phyloP scores from a whole-genome alignment of 2,888 invertebrate genomes.

The Aporophyla nigra region DNA sequence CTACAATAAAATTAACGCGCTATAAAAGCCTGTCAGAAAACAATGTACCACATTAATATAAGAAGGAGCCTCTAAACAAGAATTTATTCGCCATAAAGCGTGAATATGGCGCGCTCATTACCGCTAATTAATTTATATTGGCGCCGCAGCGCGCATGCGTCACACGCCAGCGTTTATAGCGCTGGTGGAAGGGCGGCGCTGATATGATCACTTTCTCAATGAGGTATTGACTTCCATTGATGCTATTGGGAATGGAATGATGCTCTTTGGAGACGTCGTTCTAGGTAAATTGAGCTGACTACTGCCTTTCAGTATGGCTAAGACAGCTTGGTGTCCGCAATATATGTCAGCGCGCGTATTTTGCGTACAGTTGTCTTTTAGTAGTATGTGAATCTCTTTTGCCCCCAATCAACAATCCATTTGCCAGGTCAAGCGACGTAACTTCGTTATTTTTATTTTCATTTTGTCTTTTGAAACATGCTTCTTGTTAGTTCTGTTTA shows the following conservation, averaged over 20 bases:
- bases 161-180: neutral
- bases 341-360: neutral
- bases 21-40: constrained; percentile 54
- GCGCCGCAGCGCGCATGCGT: constrained; percentile 56
- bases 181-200: neutral
- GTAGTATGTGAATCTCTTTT: neutral
- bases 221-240: constrained; percentile 24
- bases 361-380: neutral
- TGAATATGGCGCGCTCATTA: constrained; percentile 60
- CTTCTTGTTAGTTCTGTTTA: too few species aligned
- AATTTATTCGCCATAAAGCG: constrained; percentile 61
- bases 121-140: constrained; percentile 67
- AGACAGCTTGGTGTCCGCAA: too few species aligned
- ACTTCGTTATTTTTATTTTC: neutral
- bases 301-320: neutral
- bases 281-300: neutral
- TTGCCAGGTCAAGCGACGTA: neutral
- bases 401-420: neutral
- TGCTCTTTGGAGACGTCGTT: neutral
- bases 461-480: neutral
- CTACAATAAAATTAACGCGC: constrained; percentile 50
- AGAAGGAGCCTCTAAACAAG: constrained; percentile 45
- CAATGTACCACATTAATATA: constrained; percentile 51
- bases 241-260: neutral
- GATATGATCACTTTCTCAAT: constrained; percentile 19